Conservation (phyloP, 2,113 vertebrate genomes). For the Thalassarche chlororhynchos region DNA sequence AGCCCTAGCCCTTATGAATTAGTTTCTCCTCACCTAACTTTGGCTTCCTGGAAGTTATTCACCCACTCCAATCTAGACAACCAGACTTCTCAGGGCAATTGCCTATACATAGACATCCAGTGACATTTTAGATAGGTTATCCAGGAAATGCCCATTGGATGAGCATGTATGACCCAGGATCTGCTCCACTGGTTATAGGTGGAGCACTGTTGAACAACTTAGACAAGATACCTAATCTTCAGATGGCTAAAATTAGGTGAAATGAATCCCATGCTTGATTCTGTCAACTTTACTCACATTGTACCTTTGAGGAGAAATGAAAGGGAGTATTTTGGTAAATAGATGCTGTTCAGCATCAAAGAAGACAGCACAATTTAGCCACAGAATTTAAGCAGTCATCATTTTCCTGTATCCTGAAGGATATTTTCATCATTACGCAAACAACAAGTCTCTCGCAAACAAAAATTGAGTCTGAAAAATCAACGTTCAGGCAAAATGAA, state of each 20-base stretch:
- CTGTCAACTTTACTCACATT: background rate
- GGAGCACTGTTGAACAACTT: background rate
- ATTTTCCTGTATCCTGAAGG: background rate
- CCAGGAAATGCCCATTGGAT: background rate
- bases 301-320: background rate
- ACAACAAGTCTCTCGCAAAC: background rate
- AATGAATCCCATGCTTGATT: background rate
- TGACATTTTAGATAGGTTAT: background rate
- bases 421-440: background rate
- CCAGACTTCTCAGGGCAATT: background rate
- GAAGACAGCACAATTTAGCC: background rate
- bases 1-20: background rate
- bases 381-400: background rate
- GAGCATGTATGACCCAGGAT: background rate
- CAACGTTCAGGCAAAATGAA: background rate
- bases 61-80: background rate
- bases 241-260: background rate
- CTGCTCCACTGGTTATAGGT: background rate
- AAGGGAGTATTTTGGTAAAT: background rate
- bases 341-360: background rate
- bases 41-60: background rate
- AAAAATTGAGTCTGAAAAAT: background rate
- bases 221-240: background rate
- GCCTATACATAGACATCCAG: background rate
- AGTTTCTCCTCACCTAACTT: background rate